Conservation (phyloP, 2,113 vertebrate species). For the Melanerpes formicivorus region DNA sequence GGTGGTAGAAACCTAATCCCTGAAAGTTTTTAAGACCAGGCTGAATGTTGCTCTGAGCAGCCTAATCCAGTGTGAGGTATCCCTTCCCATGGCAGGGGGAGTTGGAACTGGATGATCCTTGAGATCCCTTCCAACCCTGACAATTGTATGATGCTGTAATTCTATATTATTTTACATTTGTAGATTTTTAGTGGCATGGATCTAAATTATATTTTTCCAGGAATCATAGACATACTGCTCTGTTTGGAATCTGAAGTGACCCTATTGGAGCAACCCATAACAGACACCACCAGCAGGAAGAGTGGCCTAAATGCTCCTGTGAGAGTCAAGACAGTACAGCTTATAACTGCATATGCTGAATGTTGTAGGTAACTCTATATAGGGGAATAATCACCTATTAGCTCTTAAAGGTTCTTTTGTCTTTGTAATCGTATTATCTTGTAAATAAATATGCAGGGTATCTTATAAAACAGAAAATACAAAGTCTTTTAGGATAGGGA, state of each 20-base stretch:
- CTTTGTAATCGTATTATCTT: not conserved
- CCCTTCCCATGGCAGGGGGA: too few species aligned
- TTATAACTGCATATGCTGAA: not conserved
- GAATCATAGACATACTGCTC: not conserved
- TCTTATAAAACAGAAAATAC: not conserved
- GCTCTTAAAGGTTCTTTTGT: slow-evolving; percentile 3
- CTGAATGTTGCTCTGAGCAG: too few species aligned
- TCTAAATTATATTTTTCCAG: not conserved
- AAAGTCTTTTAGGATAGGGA: not conserved
- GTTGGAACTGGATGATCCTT: too few species aligned
- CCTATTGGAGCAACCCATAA: not conserved
- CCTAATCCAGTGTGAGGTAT: too few species aligned
- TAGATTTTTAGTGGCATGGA: not conserved
- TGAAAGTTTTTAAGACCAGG: too few species aligned
- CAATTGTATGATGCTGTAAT: too few species aligned
- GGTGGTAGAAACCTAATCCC: too few species aligned
- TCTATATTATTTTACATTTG: not conserved
- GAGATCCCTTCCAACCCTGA: too few species aligned
- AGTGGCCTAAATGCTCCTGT: not conserved
- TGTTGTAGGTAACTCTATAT: not conserved
- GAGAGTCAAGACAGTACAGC: not conserved
- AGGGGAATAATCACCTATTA: slow-evolving; percentile 22
- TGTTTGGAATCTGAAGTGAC: not conserved
- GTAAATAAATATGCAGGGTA: not conserved
- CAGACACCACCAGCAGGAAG: not conserved